Evolutionary conservation across 2,888 invertebrate species (phyloP).

Genomic region (Lathronympha strigana): DNA sequence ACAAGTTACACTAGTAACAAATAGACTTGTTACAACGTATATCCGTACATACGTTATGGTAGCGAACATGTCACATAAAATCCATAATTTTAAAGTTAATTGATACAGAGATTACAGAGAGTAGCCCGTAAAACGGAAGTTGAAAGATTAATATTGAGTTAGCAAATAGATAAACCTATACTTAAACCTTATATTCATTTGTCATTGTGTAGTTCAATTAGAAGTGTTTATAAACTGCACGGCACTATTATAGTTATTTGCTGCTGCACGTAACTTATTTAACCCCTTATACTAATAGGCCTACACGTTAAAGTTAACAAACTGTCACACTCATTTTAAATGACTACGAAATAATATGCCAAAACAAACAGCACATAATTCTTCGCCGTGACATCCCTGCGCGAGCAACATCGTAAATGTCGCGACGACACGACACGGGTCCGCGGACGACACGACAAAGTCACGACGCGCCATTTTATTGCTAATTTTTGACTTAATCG

Average conservation of each 20-base stretch:
- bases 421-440: conserved; percentile 24
- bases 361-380: neutral
- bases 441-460: conserved; percentile 7
- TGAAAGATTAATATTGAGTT: too few species aligned
- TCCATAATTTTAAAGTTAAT: too few species aligned
- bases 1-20: neutral
- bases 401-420: conserved; percentile 33
- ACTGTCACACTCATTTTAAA: conserved; percentile 6
- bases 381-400: conserved; percentile 15
- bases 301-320: conserved; percentile 7
- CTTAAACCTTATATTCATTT: too few species aligned
- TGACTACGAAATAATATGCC: conserved; percentile 9
- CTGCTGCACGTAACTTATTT: too few species aligned
- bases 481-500: conserved; percentile 8
- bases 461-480: conserved; percentile 24
- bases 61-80: neutral
- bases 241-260: too few species aligned
- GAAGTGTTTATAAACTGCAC: too few species aligned
- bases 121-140: too few species aligned
- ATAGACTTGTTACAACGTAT: neutral
- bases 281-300: too few species aligned
- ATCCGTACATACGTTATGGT: neutral
- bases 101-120: too few species aligned
- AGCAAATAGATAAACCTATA: too few species aligned
- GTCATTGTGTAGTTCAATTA: too few species aligned